A percentile compares a stretch with the other conserved stretches of the same genome.
Conservation (phyloP, 2,888 invertebrate genomes). For the Rhagonycha fulva region DNA sequence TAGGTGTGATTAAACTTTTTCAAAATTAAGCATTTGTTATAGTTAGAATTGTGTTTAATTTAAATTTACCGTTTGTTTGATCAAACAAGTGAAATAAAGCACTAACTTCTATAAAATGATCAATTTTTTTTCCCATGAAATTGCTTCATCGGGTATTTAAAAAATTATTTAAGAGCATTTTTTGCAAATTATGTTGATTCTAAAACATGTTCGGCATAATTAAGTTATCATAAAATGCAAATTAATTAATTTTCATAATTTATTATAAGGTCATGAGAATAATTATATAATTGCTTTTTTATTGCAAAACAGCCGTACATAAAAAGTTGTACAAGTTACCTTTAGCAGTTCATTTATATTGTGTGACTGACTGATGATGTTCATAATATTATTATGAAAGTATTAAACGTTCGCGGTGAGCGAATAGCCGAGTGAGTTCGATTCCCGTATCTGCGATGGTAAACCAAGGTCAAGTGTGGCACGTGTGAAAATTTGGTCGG, state of each 20-base stretch:
- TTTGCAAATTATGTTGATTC: neutral
- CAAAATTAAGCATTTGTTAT: neutral
- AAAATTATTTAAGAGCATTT: neutral
- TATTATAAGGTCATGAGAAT: neutral
- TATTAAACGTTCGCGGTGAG: too few species aligned
- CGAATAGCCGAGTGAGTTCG: too few species aligned
- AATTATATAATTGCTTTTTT: neutral
- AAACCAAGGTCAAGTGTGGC: too few species aligned
- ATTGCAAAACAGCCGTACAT: too few species aligned
- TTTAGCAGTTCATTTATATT: neutral
- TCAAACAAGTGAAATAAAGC: neutral
- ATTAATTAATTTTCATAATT: neutral
- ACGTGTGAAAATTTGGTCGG: too few species aligned
- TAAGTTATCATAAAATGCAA: neutral
- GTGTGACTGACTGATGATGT: neutral
- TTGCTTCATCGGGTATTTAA: neutral
- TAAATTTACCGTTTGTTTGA: neutral
- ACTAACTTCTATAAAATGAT: neutral
- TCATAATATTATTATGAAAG: too few species aligned
- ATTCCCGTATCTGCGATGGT: too few species aligned
- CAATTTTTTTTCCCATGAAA: neutral
- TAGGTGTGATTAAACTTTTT: neutral
- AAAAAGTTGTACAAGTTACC: neutral
- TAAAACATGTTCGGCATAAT: neutral
- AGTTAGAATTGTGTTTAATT: neutral